These are phyloP conservation scores for Oxygymnocypris stewartii DNA, from an alignment of 2,113 vertebrate species.

Conservation along the genomic window DNA sequence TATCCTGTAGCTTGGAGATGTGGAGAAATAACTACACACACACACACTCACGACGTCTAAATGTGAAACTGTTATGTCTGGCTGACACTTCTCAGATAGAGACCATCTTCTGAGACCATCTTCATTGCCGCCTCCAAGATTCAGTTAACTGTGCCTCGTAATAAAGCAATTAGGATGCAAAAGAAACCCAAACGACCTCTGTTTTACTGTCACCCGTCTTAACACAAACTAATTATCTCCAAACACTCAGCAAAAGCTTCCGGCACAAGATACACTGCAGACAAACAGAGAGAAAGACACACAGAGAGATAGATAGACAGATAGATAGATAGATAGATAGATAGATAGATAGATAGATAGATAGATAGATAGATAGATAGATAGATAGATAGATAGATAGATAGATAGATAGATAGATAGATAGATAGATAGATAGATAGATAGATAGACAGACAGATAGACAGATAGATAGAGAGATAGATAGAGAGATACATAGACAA, in stretches of 20 bases:
- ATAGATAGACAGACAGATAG: not conserved
- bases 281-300: not conserved
- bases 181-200: conserved; percentile 13
- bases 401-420: fast-evolving
- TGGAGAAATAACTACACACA: not conserved
- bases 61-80: not conserved
- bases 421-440: not conserved
- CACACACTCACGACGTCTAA: not conserved
- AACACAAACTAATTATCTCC: conserved; percentile 31
- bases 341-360: fast-evolving
- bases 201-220: not conserved
- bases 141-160: not conserved
- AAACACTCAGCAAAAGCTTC: not conserved
- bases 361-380: fast-evolving
- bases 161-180: conserved; percentile 32
- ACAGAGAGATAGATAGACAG: fast-evolving
- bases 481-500: not conserved
- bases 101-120: conserved; percentile 17
- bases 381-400: fast-evolving
- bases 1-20: not conserved
- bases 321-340: fast-evolving
- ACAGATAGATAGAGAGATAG: not conserved
- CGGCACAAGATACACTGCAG: not conserved
- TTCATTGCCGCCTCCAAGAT: not conserved
- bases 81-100: not conserved